Percentiles rank a stretch among this genome's conserved stretches.
phyloP scores from a whole-genome alignment of 2,113 vertebrate species.

The Fregetta grallaria region DNA sequence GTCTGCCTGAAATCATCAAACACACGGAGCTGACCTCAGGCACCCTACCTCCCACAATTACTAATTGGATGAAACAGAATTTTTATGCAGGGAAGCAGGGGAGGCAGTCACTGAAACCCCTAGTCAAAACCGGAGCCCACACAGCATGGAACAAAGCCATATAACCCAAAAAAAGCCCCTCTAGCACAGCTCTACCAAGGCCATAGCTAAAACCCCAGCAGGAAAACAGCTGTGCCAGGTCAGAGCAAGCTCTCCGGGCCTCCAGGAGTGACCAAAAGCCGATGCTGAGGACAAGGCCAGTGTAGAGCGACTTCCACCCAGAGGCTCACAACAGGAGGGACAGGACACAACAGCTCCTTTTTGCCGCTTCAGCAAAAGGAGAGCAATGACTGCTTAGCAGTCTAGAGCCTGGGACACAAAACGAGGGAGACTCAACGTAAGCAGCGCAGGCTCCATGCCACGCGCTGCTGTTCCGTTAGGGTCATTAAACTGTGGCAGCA shows the following conservation, averaged over 20 bases:
- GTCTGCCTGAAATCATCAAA: neutral
- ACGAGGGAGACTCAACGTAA: accelerated
- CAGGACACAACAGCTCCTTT: neutral
- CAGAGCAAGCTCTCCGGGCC: too few species aligned
- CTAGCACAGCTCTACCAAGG: neutral
- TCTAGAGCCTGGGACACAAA: accelerated
- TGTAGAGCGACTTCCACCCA: accelerated
- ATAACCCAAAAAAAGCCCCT: neutral
- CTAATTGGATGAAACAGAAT: neutral
- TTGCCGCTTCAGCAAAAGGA: neutral
- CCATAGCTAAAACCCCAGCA: neutral
- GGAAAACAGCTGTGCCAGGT: neutral
- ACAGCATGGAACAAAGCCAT: neutral
- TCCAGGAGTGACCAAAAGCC: neutral
- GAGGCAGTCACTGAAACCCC: neutral
- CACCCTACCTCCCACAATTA: neutral
- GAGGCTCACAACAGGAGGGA: neutral
- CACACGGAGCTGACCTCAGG: neutral
- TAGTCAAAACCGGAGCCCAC: neutral
- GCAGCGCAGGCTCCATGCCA: neutral
- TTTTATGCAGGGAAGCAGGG: neutral
- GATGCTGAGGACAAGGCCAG: neutral
- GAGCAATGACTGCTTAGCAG: too few species aligned
- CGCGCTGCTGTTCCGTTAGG: accelerated
- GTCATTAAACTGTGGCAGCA: neutral